Conservation (phyloP, 1,140 invertebrate genomes). For the Bombus huntii region DNA sequence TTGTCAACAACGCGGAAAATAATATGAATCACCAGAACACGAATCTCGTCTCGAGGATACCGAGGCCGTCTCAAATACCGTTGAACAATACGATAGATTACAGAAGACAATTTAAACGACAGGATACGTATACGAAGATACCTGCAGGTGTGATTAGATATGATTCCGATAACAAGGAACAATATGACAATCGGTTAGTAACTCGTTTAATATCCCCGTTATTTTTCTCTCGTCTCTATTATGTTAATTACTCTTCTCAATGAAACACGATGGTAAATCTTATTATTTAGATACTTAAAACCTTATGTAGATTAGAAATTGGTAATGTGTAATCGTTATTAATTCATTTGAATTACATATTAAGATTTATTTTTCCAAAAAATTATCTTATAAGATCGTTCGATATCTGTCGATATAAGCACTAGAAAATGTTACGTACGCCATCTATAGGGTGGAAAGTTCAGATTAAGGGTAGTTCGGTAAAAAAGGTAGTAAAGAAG, state of each 20-base stretch:
- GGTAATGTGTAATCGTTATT: neutral
- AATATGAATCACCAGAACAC: constrained; percentile 68
- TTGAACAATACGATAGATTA: constrained; percentile 67
- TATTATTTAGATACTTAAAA: neutral
- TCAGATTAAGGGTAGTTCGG: constrained; percentile 15
- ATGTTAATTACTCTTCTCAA: neutral
- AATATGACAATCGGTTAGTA: constrained; percentile 75
- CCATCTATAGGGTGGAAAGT: constrained; percentile 51
- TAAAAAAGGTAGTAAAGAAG: constrained; percentile 15
- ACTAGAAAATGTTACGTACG: neutral
- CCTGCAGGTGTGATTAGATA: constrained; percentile 72
- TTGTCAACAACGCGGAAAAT: constrained; percentile 68
- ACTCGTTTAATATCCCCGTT: neutral
- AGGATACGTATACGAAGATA: constrained; percentile 79
- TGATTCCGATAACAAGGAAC: constrained; percentile 77
- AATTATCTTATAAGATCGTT: neutral
- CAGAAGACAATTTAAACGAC: constrained; percentile 75
- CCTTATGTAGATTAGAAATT: neutral
- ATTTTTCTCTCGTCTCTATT: neutral
- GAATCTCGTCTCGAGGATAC: constrained; percentile 74
- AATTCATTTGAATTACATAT: neutral
- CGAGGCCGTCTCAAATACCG: constrained; percentile 75
- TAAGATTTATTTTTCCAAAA: neutral
- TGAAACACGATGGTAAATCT: neutral
- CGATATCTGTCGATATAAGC: neutral